Evolutionary conservation across 2,797 vertebrate genomes (phyloP).

Genomic region (Echiichthys vipera): DNA sequence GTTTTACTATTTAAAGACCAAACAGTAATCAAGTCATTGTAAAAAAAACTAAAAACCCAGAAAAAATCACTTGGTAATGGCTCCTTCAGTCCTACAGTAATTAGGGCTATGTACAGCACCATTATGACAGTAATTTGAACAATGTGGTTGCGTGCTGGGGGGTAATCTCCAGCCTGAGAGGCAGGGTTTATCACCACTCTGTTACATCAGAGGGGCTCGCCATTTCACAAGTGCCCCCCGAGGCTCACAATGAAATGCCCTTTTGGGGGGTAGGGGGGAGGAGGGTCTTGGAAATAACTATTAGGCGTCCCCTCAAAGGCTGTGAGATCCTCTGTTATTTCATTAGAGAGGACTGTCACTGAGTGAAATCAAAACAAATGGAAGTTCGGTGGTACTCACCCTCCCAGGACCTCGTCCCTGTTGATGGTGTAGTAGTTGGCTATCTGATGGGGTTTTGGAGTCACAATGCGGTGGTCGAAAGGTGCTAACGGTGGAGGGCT

Average conservation of each 20-base stretch:
- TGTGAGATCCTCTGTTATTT: slow-evolving; percentile 52
- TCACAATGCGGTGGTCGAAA: slow-evolving; percentile 94
- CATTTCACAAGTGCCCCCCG: slow-evolving; percentile 35
- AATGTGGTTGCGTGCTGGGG: slow-evolving; percentile 61
- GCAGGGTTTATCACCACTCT: slow-evolving; percentile 57
- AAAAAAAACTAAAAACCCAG: not conserved
- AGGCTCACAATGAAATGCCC: slow-evolving; percentile 39
- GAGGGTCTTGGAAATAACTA: slow-evolving; percentile 42
- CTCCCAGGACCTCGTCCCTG: slow-evolving; percentile 91
- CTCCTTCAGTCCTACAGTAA: slow-evolving; percentile 28
- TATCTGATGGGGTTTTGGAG: slow-evolving; percentile 89
- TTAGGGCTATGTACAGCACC: slow-evolving; percentile 14
- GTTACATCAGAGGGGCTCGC: slow-evolving; percentile 59
- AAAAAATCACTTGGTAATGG: slow-evolving; percentile 1
- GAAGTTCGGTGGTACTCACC: slow-evolving; percentile 83
- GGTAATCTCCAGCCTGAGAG: slow-evolving; percentile 66
- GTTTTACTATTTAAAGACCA: not conserved
- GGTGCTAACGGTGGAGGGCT: slow-evolving; percentile 88
- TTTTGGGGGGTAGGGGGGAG: slow-evolving; percentile 48
- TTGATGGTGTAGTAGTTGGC: slow-evolving; percentile 90
- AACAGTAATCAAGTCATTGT: not conserved
- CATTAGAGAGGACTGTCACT: slow-evolving; percentile 26
- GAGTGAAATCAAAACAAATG: slow-evolving; percentile 31
- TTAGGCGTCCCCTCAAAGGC: slow-evolving; percentile 25
- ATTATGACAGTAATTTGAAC: slow-evolving; percentile 61